A percentile compares a stretch with the other conserved stretches of the same genome.
Evolutionary conservation across 1,140 invertebrate species (phyloP).

Genomic region (Apocrypta bakeri): DNA sequence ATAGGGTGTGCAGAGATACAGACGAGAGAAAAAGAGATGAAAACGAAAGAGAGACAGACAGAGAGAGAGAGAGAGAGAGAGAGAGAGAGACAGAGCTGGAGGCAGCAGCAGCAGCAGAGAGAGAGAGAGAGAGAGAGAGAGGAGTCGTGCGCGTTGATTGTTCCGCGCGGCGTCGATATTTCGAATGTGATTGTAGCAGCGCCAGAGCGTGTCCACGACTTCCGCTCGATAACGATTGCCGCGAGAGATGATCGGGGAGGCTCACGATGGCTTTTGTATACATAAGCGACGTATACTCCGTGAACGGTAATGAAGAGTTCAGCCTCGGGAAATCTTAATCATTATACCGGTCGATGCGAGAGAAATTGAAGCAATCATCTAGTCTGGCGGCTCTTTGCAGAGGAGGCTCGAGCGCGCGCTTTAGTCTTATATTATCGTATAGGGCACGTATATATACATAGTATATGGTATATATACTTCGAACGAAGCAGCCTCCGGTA

Average conservation of each 20-base stretch:
- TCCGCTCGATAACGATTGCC: conserved; percentile 45
- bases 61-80: background rate
- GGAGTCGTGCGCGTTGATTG: conserved; percentile 19
- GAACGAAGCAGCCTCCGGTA: conserved; percentile 38
- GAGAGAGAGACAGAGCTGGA: background rate
- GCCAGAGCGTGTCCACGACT: conserved; percentile 31
- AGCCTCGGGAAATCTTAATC: conserved; percentile 46
- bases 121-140: too few relatives aligned
- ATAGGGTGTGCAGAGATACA: too few relatives aligned
- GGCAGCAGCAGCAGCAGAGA: too few relatives aligned
- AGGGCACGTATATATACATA: too few relatives aligned
- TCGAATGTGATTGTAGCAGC: conserved; percentile 26
- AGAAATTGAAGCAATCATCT: conserved; percentile 24
- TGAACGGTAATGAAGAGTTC: conserved; percentile 36
- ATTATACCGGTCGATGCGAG: conserved; percentile 20
- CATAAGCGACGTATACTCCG: too few relatives aligned
- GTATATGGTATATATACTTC: too few relatives aligned
- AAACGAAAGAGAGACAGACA: too few relatives aligned
- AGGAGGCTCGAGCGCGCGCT: conserved; percentile 4
- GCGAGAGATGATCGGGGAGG: background rate
- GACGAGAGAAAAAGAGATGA: background rate
- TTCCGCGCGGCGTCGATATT: conserved; percentile 10
- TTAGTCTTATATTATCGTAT: too few relatives aligned
- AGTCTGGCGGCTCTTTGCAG: background rate
- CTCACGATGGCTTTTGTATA: conserved; percentile 17